Percentiles rank a stretch among this genome's conserved stretches.
Evolutionary conservation across 2,797 vertebrate genomes (phyloP).

Genomic region (Basileuterus tristriatus): DNA sequence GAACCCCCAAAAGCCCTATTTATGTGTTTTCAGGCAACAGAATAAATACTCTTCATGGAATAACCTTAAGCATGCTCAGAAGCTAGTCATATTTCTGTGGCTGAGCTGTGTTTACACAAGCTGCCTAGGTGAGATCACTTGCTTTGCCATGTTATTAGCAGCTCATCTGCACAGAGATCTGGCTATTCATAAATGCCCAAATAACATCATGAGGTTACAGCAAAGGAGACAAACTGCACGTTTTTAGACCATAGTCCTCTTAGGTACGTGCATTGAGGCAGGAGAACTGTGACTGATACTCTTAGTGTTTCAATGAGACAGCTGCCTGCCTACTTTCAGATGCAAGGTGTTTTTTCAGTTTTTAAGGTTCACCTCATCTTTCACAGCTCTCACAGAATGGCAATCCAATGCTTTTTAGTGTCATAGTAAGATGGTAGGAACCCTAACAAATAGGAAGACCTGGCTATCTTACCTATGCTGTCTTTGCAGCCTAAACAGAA

Average conservation of each 20-base stretch:
- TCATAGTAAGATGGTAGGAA: neutral
- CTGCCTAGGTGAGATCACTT: slow-evolving; percentile 50
- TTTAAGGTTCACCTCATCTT: neutral
- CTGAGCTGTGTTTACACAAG: slow-evolving; percentile 34
- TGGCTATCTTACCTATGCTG: neutral
- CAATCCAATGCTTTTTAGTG: neutral
- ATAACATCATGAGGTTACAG: slow-evolving; percentile 40
- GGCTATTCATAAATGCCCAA: slow-evolving; percentile 40
- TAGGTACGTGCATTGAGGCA: slow-evolving; percentile 36
- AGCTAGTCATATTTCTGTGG: slow-evolving; percentile 7
- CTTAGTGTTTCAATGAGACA: neutral
- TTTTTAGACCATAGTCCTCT: slow-evolving; percentile 36
- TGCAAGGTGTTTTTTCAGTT: neutral
- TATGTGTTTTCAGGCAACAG: neutral
- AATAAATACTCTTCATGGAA: neutral
- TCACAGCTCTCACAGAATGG: neutral
- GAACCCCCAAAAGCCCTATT: neutral
- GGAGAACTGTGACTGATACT: neutral
- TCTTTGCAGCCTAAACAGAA: neutral
- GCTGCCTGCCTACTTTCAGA: neutral
- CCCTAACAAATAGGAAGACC: neutral
- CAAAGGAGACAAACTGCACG: slow-evolving; percentile 8
- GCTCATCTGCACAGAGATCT: neutral
- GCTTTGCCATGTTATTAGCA: slow-evolving; percentile 47
- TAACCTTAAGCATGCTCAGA: neutral